Evolutionary conservation across 2,888 invertebrate species (phyloP), one percentile per base, ranked within the genome.

Genomic region (Agrochola macilenta): DNA sequence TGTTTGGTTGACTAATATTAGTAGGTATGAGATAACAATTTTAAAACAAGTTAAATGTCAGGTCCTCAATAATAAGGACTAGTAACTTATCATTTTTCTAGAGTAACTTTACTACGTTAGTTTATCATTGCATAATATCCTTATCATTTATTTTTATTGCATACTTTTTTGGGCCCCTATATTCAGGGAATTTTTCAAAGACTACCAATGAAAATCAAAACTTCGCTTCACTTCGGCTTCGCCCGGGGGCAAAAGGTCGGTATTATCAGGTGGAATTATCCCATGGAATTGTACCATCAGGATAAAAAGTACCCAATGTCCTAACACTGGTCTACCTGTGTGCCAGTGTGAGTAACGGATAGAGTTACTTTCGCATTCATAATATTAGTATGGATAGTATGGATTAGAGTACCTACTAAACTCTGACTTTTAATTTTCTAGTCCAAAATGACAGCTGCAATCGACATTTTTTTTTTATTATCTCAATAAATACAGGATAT

Each of bases 41-140:
- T 54, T 17, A 30, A 63, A 66, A 49, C 20, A 35, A 43, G 23
- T 58, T 79, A 58, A 64, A 79, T 78, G 49, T 49, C 79, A 69
- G n/a, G 60, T 43, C 8, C 61, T n/a, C 35, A 20, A n/a, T 35
- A 35, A 23, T 35, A 20, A 5, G 20, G 9, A 20, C 46, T 66
- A 17, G 11, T 17, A 30, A 26, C 8, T 5, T 54, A 54, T 64
- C 4, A 71, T 68, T n/a, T n/a, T 12, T 5, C 30, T n/a, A 30
- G 9, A 30, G 17, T 17, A 23, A 30, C 9, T 69, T 23, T 20
- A 7, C 17, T 54, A 54, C 7, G 0, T 39, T 39, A 20, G 17
- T n/a, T 69, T 65, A 43, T n/a, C 23, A 30, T 60, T 30, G 17
- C 17, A 30, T 60, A 2, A 17, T 49, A 49, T 39, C 8, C 7